Percentiles rank a stretch among this genome's conserved stretches.
Evolutionary conservation across 2,797 vertebrate genomes (phyloP).

Genomic region (Hapalemur alaotrensis): DNA sequence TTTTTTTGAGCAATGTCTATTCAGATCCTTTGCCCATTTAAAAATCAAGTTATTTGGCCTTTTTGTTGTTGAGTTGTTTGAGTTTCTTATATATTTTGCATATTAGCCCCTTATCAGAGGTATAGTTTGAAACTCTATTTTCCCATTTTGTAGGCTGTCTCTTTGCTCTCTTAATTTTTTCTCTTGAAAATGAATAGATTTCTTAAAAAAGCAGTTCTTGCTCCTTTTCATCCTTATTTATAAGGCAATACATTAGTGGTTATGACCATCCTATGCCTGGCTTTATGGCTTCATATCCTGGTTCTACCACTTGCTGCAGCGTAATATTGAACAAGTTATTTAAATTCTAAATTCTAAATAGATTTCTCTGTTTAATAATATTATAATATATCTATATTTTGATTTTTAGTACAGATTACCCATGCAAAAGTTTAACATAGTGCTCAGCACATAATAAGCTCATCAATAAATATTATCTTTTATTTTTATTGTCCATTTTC

Average conservation of each 20-base stretch:
- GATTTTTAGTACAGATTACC: neutral
- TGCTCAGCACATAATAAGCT: neutral
- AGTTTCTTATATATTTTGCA: neutral
- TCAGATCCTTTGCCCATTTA: neutral
- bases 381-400: neutral
- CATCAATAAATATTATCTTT: neutral
- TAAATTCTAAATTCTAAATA: neutral
- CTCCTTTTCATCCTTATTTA: neutral
- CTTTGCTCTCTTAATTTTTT: neutral
- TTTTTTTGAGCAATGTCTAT: neutral
- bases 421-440: neutral
- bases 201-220: neutral
- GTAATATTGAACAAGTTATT: neutral
- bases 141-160: neutral
- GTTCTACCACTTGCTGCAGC: neutral
- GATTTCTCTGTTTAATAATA: neutral
- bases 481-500: neutral
- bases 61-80: neutral
- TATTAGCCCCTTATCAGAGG: neutral
- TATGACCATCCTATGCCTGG: neutral
- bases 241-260: neutral
- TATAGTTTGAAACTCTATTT: neutral
- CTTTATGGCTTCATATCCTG: neutral
- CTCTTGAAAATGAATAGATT: neutral
- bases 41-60: neutral